Conservation (phyloP, 2,888 invertebrate species). For the Brenthis daphne region DNA sequence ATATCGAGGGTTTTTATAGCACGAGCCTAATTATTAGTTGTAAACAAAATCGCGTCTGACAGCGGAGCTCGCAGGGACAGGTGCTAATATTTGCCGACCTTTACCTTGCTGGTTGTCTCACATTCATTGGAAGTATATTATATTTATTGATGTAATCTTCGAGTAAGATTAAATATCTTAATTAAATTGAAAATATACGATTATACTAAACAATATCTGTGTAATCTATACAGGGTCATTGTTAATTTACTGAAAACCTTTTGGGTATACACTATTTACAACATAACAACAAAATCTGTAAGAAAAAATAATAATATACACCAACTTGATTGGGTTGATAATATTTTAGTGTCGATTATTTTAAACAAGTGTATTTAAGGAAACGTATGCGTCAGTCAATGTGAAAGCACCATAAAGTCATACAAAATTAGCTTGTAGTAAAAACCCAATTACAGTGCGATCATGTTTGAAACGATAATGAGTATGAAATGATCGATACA, state of each 20-base stretch:
- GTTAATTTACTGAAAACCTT: too few species aligned
- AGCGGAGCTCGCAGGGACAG: conserved; percentile 66
- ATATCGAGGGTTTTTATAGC: conserved; percentile 30
- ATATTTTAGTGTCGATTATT: too few species aligned
- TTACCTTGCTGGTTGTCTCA: conserved; percentile 32
- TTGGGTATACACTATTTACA: too few species aligned
- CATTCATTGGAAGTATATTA: conserved; percentile 33
- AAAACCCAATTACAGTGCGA: conserved; percentile 48
- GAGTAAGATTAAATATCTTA: too few species aligned
- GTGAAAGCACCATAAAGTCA: conserved; percentile 34
- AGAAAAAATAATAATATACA: too few species aligned
- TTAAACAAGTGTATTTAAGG: background rate
- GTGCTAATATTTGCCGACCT: conserved; percentile 48
- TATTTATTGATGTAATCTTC: background rate
- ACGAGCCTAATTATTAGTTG: conserved; percentile 28
- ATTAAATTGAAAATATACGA: too few species aligned
- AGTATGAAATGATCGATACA: conserved; percentile 43
- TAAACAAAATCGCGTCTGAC: conserved; percentile 47
- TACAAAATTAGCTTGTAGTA: conserved; percentile 44
- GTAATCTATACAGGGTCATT: too few species aligned
- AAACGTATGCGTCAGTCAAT: conserved; percentile 21
- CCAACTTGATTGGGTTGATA: too few species aligned
- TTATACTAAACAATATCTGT: background rate
- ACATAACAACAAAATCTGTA: too few species aligned
- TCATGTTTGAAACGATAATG: conserved; percentile 48